These are phyloP conservation scores for Poliocrania exsul DNA, from an alignment of 2,797 vertebrate genomes.

Conservation along the genomic window DNA sequence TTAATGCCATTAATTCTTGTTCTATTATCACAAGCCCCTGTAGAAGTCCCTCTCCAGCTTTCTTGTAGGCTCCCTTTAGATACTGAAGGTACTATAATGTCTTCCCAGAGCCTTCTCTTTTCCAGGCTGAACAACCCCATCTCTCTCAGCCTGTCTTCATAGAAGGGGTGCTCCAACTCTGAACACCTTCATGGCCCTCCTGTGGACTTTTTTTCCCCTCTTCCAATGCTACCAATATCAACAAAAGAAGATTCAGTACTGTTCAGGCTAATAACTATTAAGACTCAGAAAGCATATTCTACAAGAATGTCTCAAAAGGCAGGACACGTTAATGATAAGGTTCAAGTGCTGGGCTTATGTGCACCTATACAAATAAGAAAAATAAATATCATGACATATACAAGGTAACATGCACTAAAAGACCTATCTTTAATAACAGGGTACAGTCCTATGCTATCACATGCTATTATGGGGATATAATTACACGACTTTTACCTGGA, in stretches of 20 bases:
- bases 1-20: not conserved
- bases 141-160: not conserved
- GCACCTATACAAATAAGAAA: not conserved
- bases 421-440: not conserved
- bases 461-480: not conserved
- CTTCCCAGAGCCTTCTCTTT: not conserved
- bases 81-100: not conserved
- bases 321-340: not conserved
- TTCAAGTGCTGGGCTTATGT: not conserved
- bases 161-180: not conserved
- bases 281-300: not conserved
- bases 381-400: not conserved
- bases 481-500: not conserved
- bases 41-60: not conserved
- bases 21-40: not conserved
- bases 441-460: not conserved
- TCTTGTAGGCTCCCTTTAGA: not conserved
- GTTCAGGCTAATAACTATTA: not conserved
- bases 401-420: not conserved
- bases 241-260: not conserved
- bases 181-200: not conserved
- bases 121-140: not conserved
- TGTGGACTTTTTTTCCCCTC: not conserved
- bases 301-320: not conserved
- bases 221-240: not conserved